Evolutionary conservation across 2,113 vertebrate species (phyloP), one percentile per base, ranked within the genome.

Genomic region (Sander lucioperca): DNA sequence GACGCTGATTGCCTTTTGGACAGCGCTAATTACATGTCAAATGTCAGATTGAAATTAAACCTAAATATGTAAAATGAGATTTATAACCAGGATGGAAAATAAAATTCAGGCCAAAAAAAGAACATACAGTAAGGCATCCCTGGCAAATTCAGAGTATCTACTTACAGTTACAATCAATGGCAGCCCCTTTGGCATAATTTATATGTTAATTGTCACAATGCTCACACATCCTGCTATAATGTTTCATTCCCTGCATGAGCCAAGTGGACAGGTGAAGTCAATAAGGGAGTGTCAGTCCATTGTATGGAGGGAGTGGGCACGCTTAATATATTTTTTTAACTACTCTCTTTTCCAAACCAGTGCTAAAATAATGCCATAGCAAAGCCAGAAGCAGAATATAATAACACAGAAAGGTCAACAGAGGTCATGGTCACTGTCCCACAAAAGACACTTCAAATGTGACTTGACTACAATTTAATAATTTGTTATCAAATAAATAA

Each of bases 11-110:
- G 71, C 51, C 72, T 67, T 79, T 74, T 70, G 0, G 69, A 16
- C 27, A 71, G 58, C n/a, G 21, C n/a, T 83, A 79, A 79, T 84
- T 80, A 47, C 61, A 62, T 53, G 67, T 81, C 33, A 47, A 75
- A 75, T 67, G 54, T 67, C 30, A 27, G 39, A 53, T 14, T 80
- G 36, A 73, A 65, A 74, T 67, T 45, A 54, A 72, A 69, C 61
- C 9, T 50, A 58, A 57, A 59, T 65, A 8, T 75, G 30, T 51
- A 61, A 63, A 70, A 70, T 56, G 3, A n/a, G 19, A 79, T 81
- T 77, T 47, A 61, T 19, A 63, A 58, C 8, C 21, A 33, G 14
- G 27, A 58, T 27, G n/a, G 1, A 68, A 57, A 84, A 70, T 19
- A 79, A 10, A 43, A 48, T 2, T 74, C 23, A 21, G 33, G 23